Conservation (phyloP, 53 echinoderm and acorn worm genomes). For the Zoroaster sp. region DNA sequence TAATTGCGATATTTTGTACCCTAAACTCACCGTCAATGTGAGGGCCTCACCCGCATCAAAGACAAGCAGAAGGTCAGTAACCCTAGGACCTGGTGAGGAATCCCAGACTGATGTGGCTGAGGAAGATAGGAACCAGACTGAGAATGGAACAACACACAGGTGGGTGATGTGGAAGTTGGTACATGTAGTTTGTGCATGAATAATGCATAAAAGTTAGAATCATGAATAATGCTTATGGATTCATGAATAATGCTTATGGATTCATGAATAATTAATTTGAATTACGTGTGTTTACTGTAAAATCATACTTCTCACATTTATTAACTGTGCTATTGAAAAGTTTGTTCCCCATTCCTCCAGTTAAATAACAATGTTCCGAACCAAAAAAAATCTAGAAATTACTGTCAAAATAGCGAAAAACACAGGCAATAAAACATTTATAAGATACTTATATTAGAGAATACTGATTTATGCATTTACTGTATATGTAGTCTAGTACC, state of each 20-base stretch:
- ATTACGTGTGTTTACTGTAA: no score
- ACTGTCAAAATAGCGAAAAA: no score
- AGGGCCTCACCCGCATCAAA: background rate
- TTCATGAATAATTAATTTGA: background rate
- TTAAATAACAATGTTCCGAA: no score
- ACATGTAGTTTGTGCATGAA: no score
- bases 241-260: background rate
- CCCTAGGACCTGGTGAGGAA: background rate
- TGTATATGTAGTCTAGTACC: background rate
- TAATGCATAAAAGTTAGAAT: no score
- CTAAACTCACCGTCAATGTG: conserved; percentile 14
- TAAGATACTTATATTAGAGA: no score
- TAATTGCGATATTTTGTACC: conserved; percentile 59
- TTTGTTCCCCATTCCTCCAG: no score
- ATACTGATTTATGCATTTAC: no score
- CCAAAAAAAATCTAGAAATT: no score
- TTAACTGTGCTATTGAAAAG: no score
- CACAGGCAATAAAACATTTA: no score
- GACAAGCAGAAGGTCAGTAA: background rate
- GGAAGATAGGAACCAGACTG: conserved; percentile 11
- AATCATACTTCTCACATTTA: no score
- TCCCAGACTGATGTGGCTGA: background rate
- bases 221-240: background rate
- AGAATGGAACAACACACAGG: background rate
- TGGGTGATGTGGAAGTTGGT: background rate